Evolutionary conservation across 2,888 invertebrate genomes (phyloP).

Genomic region (Tolmerus cingulatus): DNA sequence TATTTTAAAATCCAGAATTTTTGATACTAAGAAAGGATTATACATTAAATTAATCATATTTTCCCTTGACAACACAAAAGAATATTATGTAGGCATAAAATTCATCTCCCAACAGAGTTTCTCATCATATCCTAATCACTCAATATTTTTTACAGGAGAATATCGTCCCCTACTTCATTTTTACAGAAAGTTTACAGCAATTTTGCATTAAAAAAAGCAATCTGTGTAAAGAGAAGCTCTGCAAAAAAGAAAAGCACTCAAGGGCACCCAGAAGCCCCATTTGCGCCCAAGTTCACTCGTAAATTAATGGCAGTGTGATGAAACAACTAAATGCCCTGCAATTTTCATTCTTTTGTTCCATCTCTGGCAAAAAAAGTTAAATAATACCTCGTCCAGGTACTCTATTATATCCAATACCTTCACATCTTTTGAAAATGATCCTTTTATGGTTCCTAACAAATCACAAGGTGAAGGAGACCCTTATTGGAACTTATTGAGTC

Average conservation of each 20-base stretch:
- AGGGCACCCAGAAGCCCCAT: background rate
- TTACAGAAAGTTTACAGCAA: background rate
- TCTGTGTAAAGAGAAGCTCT: background rate
- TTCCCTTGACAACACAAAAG: background rate
- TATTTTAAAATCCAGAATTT: too few relatives aligned
- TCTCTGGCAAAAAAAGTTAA: background rate
- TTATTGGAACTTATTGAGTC: background rate
- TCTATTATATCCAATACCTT: background rate
- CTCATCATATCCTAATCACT: background rate
- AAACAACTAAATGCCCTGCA: background rate
- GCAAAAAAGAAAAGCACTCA: background rate
- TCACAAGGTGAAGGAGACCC: background rate
- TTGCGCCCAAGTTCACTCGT: background rate
- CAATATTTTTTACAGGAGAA: background rate
- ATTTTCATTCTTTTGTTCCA: constrained; percentile 6
- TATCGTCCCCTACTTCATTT: background rate
- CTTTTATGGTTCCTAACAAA: background rate
- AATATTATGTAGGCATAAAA: background rate
- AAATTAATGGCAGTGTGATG: background rate
- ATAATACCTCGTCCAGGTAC: background rate
- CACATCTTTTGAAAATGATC: background rate
- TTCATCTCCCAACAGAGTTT: background rate
- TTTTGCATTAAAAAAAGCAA: background rate
- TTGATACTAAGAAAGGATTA: too few relatives aligned
- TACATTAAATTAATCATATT: background rate